Conservation (phyloP, 2,797 vertebrate genomes). For the Danio aesculapii region DNA sequence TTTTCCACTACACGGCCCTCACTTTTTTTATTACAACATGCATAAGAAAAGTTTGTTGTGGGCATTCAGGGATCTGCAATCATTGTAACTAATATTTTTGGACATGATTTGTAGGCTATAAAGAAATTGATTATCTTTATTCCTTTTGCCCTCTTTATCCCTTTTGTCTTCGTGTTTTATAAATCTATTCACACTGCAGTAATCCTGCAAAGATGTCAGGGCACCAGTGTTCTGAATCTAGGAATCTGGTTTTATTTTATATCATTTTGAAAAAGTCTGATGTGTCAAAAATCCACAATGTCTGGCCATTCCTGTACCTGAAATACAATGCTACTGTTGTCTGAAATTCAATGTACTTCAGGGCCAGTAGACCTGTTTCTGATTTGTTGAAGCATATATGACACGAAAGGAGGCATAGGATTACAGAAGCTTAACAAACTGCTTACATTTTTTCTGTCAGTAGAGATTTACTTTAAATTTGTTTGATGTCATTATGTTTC, state of each 20-base stretch:
- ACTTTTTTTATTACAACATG: background rate
- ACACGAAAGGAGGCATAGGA: no score
- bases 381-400: background rate
- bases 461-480: no score
- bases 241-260: background rate
- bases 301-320: background rate
- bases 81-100: background rate
- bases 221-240: background rate
- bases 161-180: background rate
- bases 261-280: background rate
- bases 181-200: background rate
- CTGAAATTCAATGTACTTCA: background rate
- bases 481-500: no score
- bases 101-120: constrained; percentile 7
- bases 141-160: background rate
- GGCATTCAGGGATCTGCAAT: background rate
- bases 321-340: background rate
- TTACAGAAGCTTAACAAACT: background rate
- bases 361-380: background rate
- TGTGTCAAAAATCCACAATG: no score
- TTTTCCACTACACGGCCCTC: background rate
- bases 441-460: no score
- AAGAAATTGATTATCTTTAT: background rate
- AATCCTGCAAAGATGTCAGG: background rate
- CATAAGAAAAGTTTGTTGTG: background rate